Percentiles rank a stretch among this genome's conserved stretches.
phyloP scores from a whole-genome alignment of 2,888 invertebrate species.

The Laspeyria flexula region DNA sequence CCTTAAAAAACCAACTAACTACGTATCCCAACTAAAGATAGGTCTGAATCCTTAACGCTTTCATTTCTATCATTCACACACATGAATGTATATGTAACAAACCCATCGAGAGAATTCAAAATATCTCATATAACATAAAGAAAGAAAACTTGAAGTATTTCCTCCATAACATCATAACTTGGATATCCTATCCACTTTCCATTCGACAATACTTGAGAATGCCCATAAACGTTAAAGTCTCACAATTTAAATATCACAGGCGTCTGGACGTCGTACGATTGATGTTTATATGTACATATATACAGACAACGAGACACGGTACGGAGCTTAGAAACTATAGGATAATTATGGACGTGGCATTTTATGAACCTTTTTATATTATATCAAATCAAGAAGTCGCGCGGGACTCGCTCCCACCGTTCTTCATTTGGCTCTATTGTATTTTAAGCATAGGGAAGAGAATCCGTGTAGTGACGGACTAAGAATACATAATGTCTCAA shows the following conservation, averaged over 20 bases:
- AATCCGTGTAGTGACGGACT: too few relatives aligned
- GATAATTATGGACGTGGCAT: slow-evolving; percentile 41
- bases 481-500: too few relatives aligned
- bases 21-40: too few relatives aligned
- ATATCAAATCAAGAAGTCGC: too few relatives aligned
- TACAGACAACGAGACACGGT: slow-evolving; percentile 61
- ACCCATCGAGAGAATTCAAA: too few relatives aligned
- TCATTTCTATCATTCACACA: too few relatives aligned
- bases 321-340: slow-evolving; percentile 30
- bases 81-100: too few relatives aligned
- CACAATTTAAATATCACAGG: slow-evolving; percentile 55
- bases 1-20: too few relatives aligned
- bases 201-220: slow-evolving; percentile 42
- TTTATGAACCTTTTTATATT: neutral
- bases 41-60: too few relatives aligned
- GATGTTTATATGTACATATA: slow-evolving; percentile 49
- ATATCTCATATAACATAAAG: neutral
- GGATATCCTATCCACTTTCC: slow-evolving; percentile 35
- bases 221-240: slow-evolving; percentile 48
- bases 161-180: slow-evolving; percentile 7
- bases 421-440: too few relatives aligned
- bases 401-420: too few relatives aligned
- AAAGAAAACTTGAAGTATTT: slow-evolving; percentile 9
- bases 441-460: too few relatives aligned
- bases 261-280: slow-evolving; percentile 46